These are phyloP conservation scores for Lucinisca nassula DNA, from an alignment of 2,888 invertebrate genomes.

Conservation along the genomic window DNA sequence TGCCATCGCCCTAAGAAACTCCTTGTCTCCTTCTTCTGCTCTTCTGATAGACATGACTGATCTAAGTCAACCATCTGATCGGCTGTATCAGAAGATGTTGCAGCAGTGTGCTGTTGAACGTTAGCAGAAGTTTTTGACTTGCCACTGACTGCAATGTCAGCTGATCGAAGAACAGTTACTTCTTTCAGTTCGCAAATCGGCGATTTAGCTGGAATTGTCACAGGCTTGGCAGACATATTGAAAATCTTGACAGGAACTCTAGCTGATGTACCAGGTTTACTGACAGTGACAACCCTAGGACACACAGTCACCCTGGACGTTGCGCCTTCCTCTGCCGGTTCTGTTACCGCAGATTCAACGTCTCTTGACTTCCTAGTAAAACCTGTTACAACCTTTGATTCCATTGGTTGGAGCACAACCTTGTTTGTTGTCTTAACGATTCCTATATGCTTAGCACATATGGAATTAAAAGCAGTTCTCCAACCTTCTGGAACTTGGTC, in stretches of 20 bases:
- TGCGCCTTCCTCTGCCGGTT: background rate
- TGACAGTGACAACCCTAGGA: slow-evolving; percentile 15
- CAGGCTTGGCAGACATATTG: slow-evolving; percentile 16
- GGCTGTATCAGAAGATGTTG: too few relatives aligned
- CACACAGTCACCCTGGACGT: background rate
- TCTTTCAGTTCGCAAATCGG: slow-evolving; percentile 12
- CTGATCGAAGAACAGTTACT: too few relatives aligned
- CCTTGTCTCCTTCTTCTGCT: too few relatives aligned
- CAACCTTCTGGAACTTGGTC: background rate
- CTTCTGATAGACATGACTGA: too few relatives aligned
- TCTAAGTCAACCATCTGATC: too few relatives aligned
- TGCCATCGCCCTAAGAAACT: too few relatives aligned
- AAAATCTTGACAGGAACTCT: slow-evolving; percentile 20
- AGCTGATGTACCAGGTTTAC: slow-evolving; percentile 19
- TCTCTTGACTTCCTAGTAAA: background rate
- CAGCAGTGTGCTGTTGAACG: too few relatives aligned
- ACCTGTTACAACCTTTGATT: slow-evolving; percentile 6
- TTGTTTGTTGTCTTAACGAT: slow-evolving; percentile 23
- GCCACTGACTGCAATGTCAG: too few relatives aligned
- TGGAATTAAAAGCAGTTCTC: slow-evolving; percentile 1
- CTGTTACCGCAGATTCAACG: slow-evolving; percentile 18
- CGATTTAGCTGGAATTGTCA: slow-evolving; percentile 6
- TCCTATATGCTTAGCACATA: background rate
- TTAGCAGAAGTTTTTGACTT: too few relatives aligned
- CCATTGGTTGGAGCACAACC: slow-evolving; percentile 10